Base-by-base conservation (phyloP, 2,888 invertebrate genomes). In the Zelleria hepariella region DNA sequence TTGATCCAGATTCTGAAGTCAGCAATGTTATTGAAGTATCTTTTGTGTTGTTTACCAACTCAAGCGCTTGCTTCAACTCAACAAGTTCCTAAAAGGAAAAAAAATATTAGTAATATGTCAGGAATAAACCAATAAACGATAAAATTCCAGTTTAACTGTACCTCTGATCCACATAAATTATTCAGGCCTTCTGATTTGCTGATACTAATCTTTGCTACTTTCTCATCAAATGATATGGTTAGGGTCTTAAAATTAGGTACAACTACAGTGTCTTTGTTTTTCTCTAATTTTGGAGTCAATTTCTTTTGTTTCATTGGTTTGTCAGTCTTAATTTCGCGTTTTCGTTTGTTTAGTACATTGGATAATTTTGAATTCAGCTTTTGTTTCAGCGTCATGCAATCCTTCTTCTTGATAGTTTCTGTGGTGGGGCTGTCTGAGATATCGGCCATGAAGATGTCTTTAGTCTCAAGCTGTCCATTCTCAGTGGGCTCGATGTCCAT, bases 1-100 rank as follows among this genome's bases (percentile, higher is more conserved):
- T 94, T 53, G 92, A 91, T 55, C 91, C 91, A 58, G 94, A 94
- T 58, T 93, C 92, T 6, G 96, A 95, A 57, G 93, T 93, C 23
- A 98, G 75, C 64, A 95, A 83, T 61, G 97, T 95, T 1, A 91
- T 90, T 67, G 91, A 77, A 90, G 91, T 68, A 81, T 90, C 79
- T 61, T 75, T 74, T 60, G 66, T 75, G 57, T 66, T 68, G 63
- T 85, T 76, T 56, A 86, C 71, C 64, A 71, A 68, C 52, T 91
- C 88, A 61, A 97, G 79, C 15, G 93, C 93, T 60, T 92, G 90
- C 58, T 91, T 91, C 62, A 97, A 81, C 77, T 96, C 96, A 68
- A 91, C 91, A 75, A 98, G 90, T 58, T 95, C 91, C 95, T 94
- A 75, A 53, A 86, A 88, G 61, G 24, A 59, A 58, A 10, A 10